Evolutionary conservation across 2,888 invertebrate species (phyloP).

Genomic region (Sepiola atlantica): DNA sequence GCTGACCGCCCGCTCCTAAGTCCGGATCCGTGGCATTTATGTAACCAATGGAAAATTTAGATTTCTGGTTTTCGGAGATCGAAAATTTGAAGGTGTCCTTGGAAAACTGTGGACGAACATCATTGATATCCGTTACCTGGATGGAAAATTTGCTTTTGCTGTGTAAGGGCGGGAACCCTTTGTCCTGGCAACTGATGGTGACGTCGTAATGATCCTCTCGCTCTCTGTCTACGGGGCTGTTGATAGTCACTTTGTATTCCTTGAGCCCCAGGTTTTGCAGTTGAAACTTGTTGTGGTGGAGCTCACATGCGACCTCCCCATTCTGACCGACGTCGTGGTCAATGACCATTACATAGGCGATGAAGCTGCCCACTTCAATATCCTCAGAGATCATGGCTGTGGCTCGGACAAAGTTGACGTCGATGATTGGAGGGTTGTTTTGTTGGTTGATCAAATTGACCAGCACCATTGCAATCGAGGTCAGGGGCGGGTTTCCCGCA

Average conservation of each 20-base stretch:
- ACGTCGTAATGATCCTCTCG: neutral
- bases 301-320: neutral
- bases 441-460: neutral
- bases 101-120: slow-evolving; percentile 11
- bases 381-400: neutral
- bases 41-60: neutral
- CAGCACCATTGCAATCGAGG: neutral
- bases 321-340: neutral
- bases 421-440: neutral
- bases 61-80: slow-evolving; percentile 9
- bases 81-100: neutral
- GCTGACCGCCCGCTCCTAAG: neutral
- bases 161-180: slow-evolving; percentile 32
- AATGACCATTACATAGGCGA: neutral
- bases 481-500: neutral
- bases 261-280: neutral
- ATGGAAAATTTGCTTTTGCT: slow-evolving; percentile 1
- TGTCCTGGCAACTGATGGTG: slow-evolving; percentile 13
- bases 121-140: neutral
- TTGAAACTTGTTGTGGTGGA: slow-evolving; percentile 32
- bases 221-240: neutral
- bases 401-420: neutral
- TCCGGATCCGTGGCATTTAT: neutral
- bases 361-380: neutral
- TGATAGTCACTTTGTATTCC: slow-evolving; percentile 4